A percentile compares a stretch with the other conserved stretches of the same genome.
Evolutionary conservation across 2,888 invertebrate species (phyloP).

Genomic region (Lepas anatifera): DNA sequence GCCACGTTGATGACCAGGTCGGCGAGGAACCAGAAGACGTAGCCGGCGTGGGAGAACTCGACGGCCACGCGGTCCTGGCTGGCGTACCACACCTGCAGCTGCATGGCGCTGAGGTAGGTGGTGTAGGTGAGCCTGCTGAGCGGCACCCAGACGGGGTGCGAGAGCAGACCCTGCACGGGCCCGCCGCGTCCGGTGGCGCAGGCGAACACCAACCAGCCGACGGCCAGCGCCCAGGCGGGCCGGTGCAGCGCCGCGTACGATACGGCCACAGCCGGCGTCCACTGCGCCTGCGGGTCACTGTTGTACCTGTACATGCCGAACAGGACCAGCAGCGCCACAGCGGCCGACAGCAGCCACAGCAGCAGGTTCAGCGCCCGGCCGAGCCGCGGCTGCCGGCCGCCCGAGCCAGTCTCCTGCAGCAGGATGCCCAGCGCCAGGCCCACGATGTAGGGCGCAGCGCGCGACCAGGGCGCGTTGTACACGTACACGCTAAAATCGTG

Average conservation of each 20-base stretch:
- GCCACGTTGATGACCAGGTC: background rate
- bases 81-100: background rate
- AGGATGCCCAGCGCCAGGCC: slow-evolving; percentile 8
- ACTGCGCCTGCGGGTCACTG: background rate
- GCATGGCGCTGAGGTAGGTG: background rate
- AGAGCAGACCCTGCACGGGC: background rate
- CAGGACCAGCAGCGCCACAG: slow-evolving; percentile 1
- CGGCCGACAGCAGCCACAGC: slow-evolving; percentile 3
- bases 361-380: background rate
- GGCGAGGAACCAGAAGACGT: background rate
- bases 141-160: background rate
- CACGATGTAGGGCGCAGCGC: slow-evolving; percentile 7
- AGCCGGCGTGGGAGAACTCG: background rate
- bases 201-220: slow-evolving; percentile 17
- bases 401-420: background rate
- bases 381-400: background rate
- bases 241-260: slow-evolving; percentile 17
- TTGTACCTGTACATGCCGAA: slow-evolving; percentile 15
- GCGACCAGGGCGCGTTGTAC: slow-evolving; percentile 14
- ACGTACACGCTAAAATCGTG: background rate
- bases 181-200: slow-evolving; percentile 17
- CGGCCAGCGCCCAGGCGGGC: slow-evolving; percentile 14
- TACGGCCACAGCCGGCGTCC: slow-evolving; percentile 6
- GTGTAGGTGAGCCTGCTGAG: background rate
- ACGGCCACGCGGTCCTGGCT: background rate